These are phyloP conservation scores for Neoarius graeffei DNA, from an alignment of 2,113 vertebrate species.

Conservation along the genomic window DNA sequence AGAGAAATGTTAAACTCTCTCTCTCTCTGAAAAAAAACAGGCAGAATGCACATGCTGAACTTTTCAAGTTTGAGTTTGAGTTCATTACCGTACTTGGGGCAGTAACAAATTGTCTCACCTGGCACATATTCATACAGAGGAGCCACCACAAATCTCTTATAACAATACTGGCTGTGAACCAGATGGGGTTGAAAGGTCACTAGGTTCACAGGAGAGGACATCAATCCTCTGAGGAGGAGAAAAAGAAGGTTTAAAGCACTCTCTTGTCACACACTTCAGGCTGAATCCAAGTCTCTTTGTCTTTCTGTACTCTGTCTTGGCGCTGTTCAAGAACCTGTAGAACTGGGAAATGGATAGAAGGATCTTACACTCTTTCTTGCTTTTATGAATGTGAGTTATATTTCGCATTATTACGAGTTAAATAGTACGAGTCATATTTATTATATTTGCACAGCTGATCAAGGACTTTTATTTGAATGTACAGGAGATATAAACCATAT, in stretches of 20 bases:
- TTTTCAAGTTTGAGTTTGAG: not conserved
- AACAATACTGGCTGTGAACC: conserved; percentile 38
- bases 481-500: not conserved
- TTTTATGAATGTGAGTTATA: not conserved
- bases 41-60: not conserved
- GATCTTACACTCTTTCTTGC: too few relatives aligned
- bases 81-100: conserved; percentile 30
- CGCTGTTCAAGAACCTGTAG: conserved; percentile 31
- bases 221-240: conserved; percentile 29
- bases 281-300: conserved; percentile 25
- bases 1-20: not conserved
- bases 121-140: conserved; percentile 13
- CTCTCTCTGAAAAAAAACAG: not conserved
- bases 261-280: conserved; percentile 19
- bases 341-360: not conserved
- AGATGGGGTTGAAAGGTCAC: conserved; percentile 26
- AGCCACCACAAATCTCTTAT: conserved; percentile 24
- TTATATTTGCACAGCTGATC: not conserved
- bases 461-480: not conserved
- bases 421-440: not conserved
- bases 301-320: conserved; percentile 33
- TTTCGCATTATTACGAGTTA: not conserved
- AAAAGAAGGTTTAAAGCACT: conserved; percentile 11
- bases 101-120: conserved; percentile 38
- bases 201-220: conserved; percentile 34